Conservation (phyloP, 2,797 vertebrate genomes). For the Petrocephalus sullivani region DNA sequence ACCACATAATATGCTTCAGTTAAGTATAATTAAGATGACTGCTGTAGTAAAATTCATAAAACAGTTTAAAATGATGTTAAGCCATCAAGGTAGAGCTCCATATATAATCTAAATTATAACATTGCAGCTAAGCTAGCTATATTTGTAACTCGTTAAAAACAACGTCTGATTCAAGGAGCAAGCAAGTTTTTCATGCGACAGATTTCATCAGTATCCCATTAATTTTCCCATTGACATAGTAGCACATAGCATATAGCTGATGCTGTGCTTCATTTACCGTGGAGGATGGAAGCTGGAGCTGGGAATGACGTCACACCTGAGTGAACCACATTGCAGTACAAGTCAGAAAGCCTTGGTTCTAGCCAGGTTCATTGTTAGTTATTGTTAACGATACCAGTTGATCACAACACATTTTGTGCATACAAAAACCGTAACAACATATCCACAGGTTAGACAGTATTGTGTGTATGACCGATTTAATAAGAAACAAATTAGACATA, state of each 20-base stretch:
- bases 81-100: background rate
- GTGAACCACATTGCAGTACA: background rate
- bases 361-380: background rate
- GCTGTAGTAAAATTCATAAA: background rate
- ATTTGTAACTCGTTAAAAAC: background rate
- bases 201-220: background rate
- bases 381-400: background rate
- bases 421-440: background rate
- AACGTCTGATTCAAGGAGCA: background rate
- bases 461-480: background rate
- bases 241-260: background rate
- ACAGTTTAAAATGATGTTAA: background rate
- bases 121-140: background rate
- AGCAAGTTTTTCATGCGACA: background rate
- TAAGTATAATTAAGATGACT: background rate
- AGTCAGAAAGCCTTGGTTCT: background rate
- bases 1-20: background rate
- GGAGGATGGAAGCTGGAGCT: background rate
- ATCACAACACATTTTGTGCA: background rate
- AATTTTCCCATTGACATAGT: background rate
- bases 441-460: background rate
- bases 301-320: background rate
- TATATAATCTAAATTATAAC: background rate
- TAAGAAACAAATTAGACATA: background rate
- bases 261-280: background rate